Percentiles rank a stretch among this genome's conserved stretches.
Conservation (phyloP, 1,140 invertebrate species). For the Zaprionus tsacasi region DNA sequence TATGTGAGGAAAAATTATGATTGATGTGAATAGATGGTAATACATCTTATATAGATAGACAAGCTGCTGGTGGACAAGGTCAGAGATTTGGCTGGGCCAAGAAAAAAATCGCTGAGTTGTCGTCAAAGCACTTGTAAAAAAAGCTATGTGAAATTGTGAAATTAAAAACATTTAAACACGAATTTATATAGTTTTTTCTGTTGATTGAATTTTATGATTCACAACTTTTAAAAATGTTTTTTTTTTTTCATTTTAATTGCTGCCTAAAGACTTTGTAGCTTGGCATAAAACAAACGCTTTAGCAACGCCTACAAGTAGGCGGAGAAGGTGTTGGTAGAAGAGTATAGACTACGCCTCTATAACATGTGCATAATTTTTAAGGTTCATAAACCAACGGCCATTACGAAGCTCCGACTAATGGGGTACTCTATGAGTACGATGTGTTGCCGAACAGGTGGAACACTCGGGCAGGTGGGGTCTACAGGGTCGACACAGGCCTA, state of each 20-base stretch:
- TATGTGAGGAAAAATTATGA: constrained; percentile 30
- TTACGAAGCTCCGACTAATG: constrained; percentile 56
- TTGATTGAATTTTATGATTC: neutral
- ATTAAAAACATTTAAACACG: neutral
- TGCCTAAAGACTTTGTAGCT: neutral
- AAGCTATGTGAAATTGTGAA: neutral
- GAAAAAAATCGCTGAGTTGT: too few species aligned
- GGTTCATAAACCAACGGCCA: constrained; percentile 71
- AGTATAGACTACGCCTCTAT: constrained; percentile 33
- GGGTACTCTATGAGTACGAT: constrained; percentile 8
- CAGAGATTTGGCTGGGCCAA: constrained; percentile 13
- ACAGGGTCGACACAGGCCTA: constrained; percentile 2
- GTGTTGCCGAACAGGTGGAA: neutral
- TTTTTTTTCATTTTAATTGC: too few species aligned
- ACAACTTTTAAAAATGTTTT: neutral
- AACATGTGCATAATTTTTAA: constrained; percentile 59
- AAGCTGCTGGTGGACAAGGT: constrained; percentile 24
- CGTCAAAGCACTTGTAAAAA: neutral
- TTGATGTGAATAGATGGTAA: constrained; percentile 16
- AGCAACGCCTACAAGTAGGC: constrained; percentile 47
- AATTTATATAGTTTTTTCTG: neutral
- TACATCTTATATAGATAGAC: constrained; percentile 21
- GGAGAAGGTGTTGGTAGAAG: neutral
- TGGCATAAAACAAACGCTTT: constrained; percentile 39
- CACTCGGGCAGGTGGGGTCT: neutral